A percentile compares a stretch with the other conserved stretches of the same genome.
Evolutionary conservation across 2,113 vertebrate genomes (phyloP).

Genomic region (Atractosteus spatula): DNA sequence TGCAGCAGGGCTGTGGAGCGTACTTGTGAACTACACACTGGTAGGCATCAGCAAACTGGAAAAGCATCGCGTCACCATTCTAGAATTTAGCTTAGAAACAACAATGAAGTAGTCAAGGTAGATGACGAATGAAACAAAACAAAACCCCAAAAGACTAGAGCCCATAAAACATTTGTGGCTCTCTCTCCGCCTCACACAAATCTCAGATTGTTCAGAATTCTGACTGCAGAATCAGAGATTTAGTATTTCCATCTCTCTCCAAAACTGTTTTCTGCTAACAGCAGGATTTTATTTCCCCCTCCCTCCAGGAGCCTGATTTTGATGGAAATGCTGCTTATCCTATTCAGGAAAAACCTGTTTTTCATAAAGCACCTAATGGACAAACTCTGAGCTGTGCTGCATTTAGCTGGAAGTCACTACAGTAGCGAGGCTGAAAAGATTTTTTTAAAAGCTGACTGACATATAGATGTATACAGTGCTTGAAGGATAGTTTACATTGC

Average conservation of each 20-base stretch:
- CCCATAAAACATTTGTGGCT: too few species aligned
- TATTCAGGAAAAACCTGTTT: background rate
- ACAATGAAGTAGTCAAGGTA: background rate
- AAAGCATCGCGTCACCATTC: slow-evolving; percentile 43
- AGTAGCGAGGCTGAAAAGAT: background rate
- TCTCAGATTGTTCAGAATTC: too few species aligned
- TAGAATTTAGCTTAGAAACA: slow-evolving; percentile 39
- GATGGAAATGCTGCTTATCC: background rate
- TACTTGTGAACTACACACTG: slow-evolving; percentile 51
- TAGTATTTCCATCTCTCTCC: too few species aligned
- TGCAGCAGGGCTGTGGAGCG: slow-evolving; percentile 39
- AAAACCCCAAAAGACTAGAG: background rate
- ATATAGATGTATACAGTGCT: background rate
- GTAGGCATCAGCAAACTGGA: slow-evolving; percentile 49
- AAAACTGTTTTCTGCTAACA: background rate
- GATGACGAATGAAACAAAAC: background rate
- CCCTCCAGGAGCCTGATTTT: background rate
- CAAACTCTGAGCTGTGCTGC: background rate
- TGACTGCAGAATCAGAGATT: too few species aligned
- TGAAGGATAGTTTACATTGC: background rate
- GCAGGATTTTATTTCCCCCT: background rate
- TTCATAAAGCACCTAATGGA: background rate
- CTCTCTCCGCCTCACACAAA: too few species aligned
- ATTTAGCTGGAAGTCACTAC: slow-evolving; percentile 5
- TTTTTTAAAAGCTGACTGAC: slow-evolving; percentile 7